Conservation (phyloP, 92 coral and sea anemone genomes). For the Siderastrea siderea region DNA sequence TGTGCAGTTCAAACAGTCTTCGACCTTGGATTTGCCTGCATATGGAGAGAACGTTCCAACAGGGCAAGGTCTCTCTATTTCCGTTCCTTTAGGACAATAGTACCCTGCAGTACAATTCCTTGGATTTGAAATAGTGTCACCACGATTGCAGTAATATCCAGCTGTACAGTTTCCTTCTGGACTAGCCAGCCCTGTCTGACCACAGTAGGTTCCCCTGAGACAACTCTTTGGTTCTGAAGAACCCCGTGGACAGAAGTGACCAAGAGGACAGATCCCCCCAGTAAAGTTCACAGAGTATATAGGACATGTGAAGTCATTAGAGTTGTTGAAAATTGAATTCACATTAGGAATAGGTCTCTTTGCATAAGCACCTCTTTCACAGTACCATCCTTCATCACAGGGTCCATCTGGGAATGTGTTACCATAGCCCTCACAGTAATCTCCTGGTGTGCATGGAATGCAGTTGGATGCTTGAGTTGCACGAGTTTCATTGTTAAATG, state of each 20-base stretch:
- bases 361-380: constrained; percentile 89
- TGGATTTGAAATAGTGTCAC: constrained; percentile 82
- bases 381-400: constrained; percentile 98
- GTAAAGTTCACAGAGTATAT: constrained; percentile 95
- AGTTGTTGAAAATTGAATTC: constrained; percentile 76
- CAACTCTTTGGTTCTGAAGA: constrained; percentile 85
- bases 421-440: constrained; percentile 94
- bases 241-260: constrained; percentile 91
- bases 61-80: constrained; percentile 87
- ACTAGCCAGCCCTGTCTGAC: constrained; percentile 75
- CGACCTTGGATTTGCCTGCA: constrained; percentile 76
- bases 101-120: constrained; percentile 86
- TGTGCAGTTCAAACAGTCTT: constrained; percentile 92
- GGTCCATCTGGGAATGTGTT: constrained; percentile 80
- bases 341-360: constrained; percentile 78
- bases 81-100: constrained; percentile 93
- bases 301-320: constrained; percentile 92
- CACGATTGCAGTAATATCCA: constrained; percentile 89
- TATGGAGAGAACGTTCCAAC: constrained; percentile 91
- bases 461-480: constrained; percentile 89
- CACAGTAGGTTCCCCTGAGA: constrained; percentile 89
- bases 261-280: constrained; percentile 90
- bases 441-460: constrained; percentile 93
- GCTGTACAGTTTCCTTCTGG: constrained; percentile 93
- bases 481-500: constrained; percentile 87